Evolutionary conservation across 2,888 invertebrate species (phyloP).

Genomic region (Athetis lepigone): DNA sequence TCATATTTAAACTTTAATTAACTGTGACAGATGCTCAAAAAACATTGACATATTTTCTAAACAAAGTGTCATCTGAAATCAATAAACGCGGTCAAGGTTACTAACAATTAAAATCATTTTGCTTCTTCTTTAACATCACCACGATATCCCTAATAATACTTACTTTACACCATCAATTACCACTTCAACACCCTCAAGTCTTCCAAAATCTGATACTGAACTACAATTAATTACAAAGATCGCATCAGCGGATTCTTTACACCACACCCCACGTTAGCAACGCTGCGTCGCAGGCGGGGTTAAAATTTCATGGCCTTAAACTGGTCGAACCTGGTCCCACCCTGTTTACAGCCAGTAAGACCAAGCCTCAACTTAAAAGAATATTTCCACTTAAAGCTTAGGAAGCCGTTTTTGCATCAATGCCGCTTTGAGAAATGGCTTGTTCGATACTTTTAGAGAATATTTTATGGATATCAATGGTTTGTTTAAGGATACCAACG

Average conservation of each 20-base stretch:
- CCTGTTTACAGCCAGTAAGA: constrained; percentile 56
- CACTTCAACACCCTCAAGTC: rapidly evolving
- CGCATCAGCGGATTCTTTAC: constrained; percentile 41
- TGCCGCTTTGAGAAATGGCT: constrained; percentile 26
- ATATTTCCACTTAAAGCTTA: constrained; percentile 54
- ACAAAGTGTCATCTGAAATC: neutral
- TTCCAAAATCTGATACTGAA: neutral
- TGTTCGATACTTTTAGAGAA: constrained; percentile 27
- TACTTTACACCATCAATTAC: neutral
- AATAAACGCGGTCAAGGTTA: neutral
- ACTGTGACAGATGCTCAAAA: too few relatives aligned
- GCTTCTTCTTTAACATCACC: neutral
- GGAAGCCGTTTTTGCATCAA: constrained; percentile 50
- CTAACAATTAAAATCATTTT: neutral
- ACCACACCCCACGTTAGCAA: constrained; percentile 39
- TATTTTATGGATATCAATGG: constrained; percentile 26
- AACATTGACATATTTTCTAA: too few relatives aligned
- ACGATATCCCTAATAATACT: neutral
- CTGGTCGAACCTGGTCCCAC: constrained; percentile 65
- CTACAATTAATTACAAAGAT: constrained; percentile 18
- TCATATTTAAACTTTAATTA: constrained; percentile 14
- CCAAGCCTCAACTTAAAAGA: constrained; percentile 59
- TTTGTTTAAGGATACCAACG: constrained; percentile 1
- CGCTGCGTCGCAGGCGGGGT: constrained; percentile 65
- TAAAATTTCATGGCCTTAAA: constrained; percentile 82